Evolutionary conservation across 2,113 vertebrate species (phyloP).

Genomic region (Lepisosteus oculatus): DNA sequence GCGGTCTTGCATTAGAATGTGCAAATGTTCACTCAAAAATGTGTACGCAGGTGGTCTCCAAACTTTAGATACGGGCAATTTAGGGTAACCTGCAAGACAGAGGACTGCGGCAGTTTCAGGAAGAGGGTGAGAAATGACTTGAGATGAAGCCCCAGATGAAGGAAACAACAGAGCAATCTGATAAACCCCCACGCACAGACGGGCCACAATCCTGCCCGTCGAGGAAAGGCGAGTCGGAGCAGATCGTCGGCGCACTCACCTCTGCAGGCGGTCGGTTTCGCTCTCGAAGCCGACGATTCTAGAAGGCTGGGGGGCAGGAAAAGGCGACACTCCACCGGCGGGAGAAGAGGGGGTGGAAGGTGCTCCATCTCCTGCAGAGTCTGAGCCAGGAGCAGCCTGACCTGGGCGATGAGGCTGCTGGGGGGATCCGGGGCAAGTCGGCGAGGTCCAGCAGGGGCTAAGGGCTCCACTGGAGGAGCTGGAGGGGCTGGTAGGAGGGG

Average conservation of each 20-base stretch:
- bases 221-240: too few species aligned
- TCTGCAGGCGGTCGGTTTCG: constrained; percentile 61
- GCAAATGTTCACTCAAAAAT: too few species aligned
- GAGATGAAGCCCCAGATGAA: too few species aligned
- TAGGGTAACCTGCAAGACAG: too few species aligned
- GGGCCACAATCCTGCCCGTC: too few species aligned
- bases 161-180: too few species aligned
- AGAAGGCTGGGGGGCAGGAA: constrained; percentile 21
- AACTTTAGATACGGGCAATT: too few species aligned
- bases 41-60: too few species aligned
- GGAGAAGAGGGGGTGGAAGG: constrained; percentile 41
- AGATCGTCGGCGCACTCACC: constrained; percentile 39
- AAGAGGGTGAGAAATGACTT: too few species aligned
- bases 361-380: constrained; percentile 38
- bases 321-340: constrained; percentile 28
- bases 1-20: too few species aligned
- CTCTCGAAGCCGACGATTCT: constrained; percentile 37
- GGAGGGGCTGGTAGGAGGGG: constrained; percentile 34
- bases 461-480: constrained; percentile 36
- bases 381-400: constrained; percentile 34
- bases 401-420: constrained; percentile 46
- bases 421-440: constrained; percentile 61
- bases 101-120: too few species aligned
- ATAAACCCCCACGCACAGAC: too few species aligned
- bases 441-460: constrained; percentile 56